phyloP scores from a whole-genome alignment of 1,140 invertebrate genomes.

The Homarus americanus region DNA sequence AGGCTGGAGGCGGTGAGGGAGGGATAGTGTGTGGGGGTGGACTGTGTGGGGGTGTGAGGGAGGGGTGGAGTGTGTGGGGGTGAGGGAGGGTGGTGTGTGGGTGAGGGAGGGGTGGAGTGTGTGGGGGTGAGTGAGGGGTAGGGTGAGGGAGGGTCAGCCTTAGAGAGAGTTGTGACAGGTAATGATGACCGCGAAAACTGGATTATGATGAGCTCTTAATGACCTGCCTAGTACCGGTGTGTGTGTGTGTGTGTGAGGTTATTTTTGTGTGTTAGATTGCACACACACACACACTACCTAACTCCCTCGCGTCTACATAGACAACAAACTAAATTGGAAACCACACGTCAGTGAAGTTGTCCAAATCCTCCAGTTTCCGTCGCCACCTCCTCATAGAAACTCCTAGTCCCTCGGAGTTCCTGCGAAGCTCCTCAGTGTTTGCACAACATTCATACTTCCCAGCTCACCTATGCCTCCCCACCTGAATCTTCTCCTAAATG shows the following conservation, averaged over 20 bases:
- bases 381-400: no score
- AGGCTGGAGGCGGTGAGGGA: background rate
- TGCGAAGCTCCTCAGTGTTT: no score
- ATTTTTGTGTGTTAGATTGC: no score
- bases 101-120: background rate
- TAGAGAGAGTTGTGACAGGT: background rate
- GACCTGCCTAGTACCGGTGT: background rate
- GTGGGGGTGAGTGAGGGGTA: background rate
- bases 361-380: no score
- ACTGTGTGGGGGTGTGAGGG: background rate
- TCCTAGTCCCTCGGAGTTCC: no score
- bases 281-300: conserved; percentile 35
- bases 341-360: no score
- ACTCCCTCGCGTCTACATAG: no score
- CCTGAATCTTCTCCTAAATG: no score
- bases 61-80: background rate
- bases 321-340: no score
- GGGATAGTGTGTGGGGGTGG: background rate
- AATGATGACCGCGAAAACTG: conserved; percentile 12
- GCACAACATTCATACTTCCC: no score
- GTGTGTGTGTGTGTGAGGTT: no score
- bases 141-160: background rate
- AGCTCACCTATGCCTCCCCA: no score
- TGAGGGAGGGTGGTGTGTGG: background rate
- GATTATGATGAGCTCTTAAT: background rate